These are phyloP conservation scores for Psix sp. DNA, from an alignment of 1,140 invertebrate species.

Conservation along the genomic window DNA sequence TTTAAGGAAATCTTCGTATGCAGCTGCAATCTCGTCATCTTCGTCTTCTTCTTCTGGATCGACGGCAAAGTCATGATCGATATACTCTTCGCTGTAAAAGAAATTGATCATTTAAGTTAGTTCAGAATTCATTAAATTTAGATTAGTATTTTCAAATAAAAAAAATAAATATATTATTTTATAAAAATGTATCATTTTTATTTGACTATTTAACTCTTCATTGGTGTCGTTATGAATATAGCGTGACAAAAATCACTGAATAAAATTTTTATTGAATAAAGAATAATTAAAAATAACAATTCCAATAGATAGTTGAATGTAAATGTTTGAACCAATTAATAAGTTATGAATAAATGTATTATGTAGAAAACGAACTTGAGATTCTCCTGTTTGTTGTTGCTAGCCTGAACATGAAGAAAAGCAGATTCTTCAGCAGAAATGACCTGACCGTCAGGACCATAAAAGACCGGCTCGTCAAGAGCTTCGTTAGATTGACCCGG, in stretches of 20 bases:
- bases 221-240: too few species aligned
- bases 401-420: constrained; percentile 67
- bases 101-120: not conserved
- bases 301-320: too few species aligned
- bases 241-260: too few species aligned
- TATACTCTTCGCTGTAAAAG: constrained; percentile 37
- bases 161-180: constrained; percentile 18
- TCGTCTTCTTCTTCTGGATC: constrained; percentile 64
- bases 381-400: constrained; percentile 51
- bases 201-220: too few species aligned
- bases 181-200: too few species aligned
- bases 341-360: too few species aligned
- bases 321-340: too few species aligned
- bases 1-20: constrained; percentile 73
- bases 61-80: constrained; percentile 28
- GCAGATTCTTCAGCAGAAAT: constrained; percentile 72
- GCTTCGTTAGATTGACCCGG: constrained; percentile 41
- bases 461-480: constrained; percentile 69
- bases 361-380: too few species aligned
- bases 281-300: too few species aligned
- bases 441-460: constrained; percentile 73
- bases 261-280: too few species aligned
- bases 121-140: not conserved
- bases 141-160: constrained; percentile 6
- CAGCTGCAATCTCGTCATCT: constrained; percentile 67